Evolutionary conservation across 2,888 invertebrate genomes (phyloP), one percentile per base, ranked within the genome.

Genomic region (Hypolimnas misippus): DNA sequence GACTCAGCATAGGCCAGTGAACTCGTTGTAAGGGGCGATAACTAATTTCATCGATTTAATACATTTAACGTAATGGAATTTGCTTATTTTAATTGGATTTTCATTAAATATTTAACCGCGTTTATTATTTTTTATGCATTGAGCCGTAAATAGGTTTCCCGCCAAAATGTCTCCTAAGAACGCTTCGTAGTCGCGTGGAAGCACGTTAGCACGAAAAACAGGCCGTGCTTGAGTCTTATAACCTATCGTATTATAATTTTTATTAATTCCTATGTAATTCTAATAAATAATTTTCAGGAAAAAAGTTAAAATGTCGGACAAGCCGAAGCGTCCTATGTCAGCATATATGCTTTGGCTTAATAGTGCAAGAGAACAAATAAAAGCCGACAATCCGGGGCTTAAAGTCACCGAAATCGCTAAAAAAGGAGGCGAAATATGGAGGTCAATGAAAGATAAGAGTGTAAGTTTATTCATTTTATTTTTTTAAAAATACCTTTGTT

Each of bases 341-440:
- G 98, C 98, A 2, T 99, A 97, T 84, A 97, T 99, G 96, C 84
- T 99, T 72, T 99, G 98, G 98, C 93, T 99, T 72, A 98, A 97
- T 84, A 97, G 96, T 73, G 95, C 94, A 65, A 94, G 99, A 72
- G 97, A 98, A 76, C 92, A 93, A 71, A 97, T 99, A 70, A 99
- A 98, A 87, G 92, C 95, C 35, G 97, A 98, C 55, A 94, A 97
- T 92, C 98, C 99, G 29, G 98, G 98, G 67, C 95, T 98, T 68
- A 95, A 96, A 78, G 95, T 99, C 25, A 97, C 97, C 7, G 99
- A 99, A 79, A 95, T 99, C 66, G 96, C 98, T 44, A 98, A 98
- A 89, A 97, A 97, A 79, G 99, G 96, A 63, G 99, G 99, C 53
- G 98, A 99, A 93, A 92, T 98, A 92, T 99, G 99, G 99, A 96